A percentile compares a stretch with the other conserved stretches of the same genome.
Evolutionary conservation across 2,888 invertebrate genomes (phyloP).

Genomic region (Calephelis perditalis): DNA sequence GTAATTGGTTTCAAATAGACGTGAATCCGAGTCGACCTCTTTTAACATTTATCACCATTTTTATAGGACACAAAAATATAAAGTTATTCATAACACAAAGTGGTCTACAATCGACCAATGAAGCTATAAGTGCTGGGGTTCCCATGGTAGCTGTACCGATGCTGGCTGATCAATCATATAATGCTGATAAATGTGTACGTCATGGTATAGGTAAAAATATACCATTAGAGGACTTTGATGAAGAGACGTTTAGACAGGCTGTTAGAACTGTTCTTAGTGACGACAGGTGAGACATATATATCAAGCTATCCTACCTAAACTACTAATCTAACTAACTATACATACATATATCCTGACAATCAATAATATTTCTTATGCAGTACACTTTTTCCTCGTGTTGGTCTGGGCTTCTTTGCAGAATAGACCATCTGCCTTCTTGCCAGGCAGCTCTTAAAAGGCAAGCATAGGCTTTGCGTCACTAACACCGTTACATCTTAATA

Average conservation of each 20-base stretch:
- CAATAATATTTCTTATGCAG: too few species aligned
- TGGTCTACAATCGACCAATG: slow-evolving; percentile 57
- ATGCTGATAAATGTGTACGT: slow-evolving; percentile 39
- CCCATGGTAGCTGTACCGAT: slow-evolving; percentile 54
- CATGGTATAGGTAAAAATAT: slow-evolving; percentile 39
- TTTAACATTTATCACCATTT: not conserved
- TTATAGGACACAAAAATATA: slow-evolving; percentile 53
- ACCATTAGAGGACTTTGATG: slow-evolving; percentile 32
- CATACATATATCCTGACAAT: too few species aligned
- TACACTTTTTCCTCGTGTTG: too few species aligned
- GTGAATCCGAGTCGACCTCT: too few species aligned
- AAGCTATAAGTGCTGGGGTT: slow-evolving; percentile 49
- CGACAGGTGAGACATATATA: not conserved
- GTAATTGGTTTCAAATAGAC: too few species aligned
- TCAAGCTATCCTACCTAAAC: too few species aligned
- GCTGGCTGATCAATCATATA: slow-evolving; percentile 52
- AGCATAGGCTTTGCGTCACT: too few species aligned
- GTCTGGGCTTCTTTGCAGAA: too few species aligned
- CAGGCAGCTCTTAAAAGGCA: too few species aligned
- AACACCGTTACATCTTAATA: too few species aligned
- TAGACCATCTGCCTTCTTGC: too few species aligned
- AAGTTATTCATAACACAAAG: slow-evolving; percentile 57
- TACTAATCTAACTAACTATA: too few species aligned
- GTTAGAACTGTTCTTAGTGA: not conserved
- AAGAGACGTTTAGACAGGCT: slow-evolving; percentile 33